Conservation (phyloP, 1,140 invertebrate species). For the Trichogramma pretiosum region DNA sequence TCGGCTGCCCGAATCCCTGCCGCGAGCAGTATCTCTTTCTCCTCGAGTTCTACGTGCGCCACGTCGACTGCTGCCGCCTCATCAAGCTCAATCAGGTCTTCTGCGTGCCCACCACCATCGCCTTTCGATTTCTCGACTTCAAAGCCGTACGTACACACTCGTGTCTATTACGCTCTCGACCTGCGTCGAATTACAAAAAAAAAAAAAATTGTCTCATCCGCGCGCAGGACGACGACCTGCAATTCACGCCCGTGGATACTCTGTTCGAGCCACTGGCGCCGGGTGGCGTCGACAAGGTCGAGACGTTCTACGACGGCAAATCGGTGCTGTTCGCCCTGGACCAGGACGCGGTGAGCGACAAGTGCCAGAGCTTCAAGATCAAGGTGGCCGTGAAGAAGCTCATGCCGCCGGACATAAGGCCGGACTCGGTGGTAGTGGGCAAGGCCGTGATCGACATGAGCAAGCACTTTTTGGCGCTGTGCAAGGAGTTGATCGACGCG, state of each 20-base stretch:
- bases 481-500: constrained; percentile 30
- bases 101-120: constrained; percentile 34
- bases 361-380: constrained; percentile 24
- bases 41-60: constrained; percentile 34
- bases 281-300: constrained; percentile 23
- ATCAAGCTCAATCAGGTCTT: constrained; percentile 35
- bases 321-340: constrained; percentile 36
- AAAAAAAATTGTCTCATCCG: background rate
- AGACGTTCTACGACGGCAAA: constrained; percentile 31
- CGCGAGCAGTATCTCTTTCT: constrained; percentile 36
- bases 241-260: constrained; percentile 28
- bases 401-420: constrained; percentile 26
- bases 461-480: constrained; percentile 29
- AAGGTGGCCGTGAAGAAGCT: constrained; percentile 28
- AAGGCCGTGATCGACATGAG: constrained; percentile 30
- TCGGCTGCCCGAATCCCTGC: background rate
- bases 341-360: background rate
- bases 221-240: constrained; percentile 3
- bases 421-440: constrained; percentile 31
- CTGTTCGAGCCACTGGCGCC: constrained; percentile 27
- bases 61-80: constrained; percentile 29
- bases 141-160: constrained; percentile 13
- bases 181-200: no score
- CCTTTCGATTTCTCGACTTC: constrained; percentile 31
- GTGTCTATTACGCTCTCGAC: no score